Percentiles rank a stretch among this genome's conserved stretches.
These are phyloP conservation scores for Dendrophyllia cribrosa DNA, from an alignment of 64 coral and sea anemone species.

Conservation along the genomic window DNA sequence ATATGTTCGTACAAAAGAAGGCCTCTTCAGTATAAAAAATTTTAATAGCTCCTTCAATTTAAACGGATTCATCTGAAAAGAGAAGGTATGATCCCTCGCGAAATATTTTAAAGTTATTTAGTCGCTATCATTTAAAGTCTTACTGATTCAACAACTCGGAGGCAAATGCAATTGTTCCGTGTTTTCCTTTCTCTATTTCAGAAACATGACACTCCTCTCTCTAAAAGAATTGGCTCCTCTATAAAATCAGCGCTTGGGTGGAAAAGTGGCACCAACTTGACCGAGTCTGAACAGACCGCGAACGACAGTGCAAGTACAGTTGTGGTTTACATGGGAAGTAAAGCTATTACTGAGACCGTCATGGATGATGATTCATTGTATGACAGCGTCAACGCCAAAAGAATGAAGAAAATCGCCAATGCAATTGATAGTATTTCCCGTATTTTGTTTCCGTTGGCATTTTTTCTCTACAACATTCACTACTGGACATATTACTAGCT, in stretches of 20 bases:
- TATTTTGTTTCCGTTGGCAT: conserved; percentile 32
- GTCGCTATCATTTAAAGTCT: too few species aligned
- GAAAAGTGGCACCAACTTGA: background rate
- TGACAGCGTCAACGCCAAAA: background rate
- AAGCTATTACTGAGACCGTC: background rate
- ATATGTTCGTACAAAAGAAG: too few species aligned
- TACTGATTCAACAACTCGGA: too few species aligned
- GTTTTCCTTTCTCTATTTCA: background rate
- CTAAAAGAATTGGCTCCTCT: background rate
- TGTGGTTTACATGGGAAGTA: background rate
- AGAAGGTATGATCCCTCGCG: too few species aligned
- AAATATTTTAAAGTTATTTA: too few species aligned
- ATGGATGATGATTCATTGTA: background rate
- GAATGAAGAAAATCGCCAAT: background rate
- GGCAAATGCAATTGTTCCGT: too few species aligned
- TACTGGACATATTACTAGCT: conserved; percentile 36
- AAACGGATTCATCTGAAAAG: too few species aligned
- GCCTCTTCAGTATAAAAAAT: too few species aligned
- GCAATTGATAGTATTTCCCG: conserved; percentile 30
- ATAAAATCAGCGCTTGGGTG: background rate
- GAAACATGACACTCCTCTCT: background rate
- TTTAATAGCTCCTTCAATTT: too few species aligned
- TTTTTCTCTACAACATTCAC: conserved; percentile 36
- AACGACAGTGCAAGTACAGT: background rate
- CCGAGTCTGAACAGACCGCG: background rate